Conservation (phyloP, 1,140 invertebrate genomes). For the Panagrolaimus sp. region DNA sequence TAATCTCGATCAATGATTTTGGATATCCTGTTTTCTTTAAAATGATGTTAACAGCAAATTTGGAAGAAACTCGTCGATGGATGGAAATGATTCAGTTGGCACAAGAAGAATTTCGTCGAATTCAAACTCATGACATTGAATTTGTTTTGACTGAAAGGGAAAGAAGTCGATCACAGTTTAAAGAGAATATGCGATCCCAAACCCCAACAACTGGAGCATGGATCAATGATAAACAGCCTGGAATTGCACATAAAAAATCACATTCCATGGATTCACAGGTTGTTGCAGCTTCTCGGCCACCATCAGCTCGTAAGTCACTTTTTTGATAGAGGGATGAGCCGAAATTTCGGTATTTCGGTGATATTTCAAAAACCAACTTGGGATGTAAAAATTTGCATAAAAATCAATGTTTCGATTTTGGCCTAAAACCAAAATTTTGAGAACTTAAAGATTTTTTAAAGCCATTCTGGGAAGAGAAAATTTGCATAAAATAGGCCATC, state of each 20-base stretch:
- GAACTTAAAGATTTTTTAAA: too few species aligned
- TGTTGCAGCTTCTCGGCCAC: constrained; percentile 30
- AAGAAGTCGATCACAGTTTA: not conserved
- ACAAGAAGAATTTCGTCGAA: constrained; percentile 38
- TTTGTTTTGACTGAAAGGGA: constrained; percentile 7
- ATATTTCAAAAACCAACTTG: too few species aligned
- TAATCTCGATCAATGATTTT: constrained; percentile 49
- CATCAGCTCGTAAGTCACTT: constrained; percentile 26
- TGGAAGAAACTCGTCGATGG: constrained; percentile 47
- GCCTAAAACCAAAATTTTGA: too few species aligned
- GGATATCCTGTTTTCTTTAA: constrained; percentile 37
- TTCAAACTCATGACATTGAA: constrained; percentile 18
- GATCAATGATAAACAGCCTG: not conserved
- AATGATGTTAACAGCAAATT: constrained; percentile 41
- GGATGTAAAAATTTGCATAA: too few species aligned
- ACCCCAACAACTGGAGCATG: not conserved
- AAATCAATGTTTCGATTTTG: too few species aligned
- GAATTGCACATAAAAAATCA: constrained; percentile 47
- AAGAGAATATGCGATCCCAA: not conserved
- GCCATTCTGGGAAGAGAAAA: too few species aligned
- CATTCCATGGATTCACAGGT: constrained; percentile 55
- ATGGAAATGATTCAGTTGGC: constrained; percentile 43
- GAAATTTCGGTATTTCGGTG: too few species aligned
- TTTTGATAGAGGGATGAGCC: too few species aligned
- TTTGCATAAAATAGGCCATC: too few species aligned